Conservation (phyloP, 2,888 invertebrate genomes). For the Spodoptera picta region DNA sequence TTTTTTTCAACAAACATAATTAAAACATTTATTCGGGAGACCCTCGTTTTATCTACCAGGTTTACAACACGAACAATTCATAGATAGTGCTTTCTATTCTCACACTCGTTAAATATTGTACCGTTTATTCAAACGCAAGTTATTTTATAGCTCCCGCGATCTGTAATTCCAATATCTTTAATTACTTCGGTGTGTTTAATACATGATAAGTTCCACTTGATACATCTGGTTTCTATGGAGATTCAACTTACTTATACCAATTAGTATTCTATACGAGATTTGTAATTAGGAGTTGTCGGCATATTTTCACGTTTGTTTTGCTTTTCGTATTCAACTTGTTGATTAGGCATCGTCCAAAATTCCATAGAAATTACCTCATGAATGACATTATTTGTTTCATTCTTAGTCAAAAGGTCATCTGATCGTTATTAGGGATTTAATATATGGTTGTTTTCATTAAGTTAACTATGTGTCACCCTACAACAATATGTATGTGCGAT, state of each 20-base stretch:
- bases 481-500: slow-evolving; percentile 64
- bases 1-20: slow-evolving; percentile 57
- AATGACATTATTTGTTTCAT: slow-evolving; percentile 12
- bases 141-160: slow-evolving; percentile 15
- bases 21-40: slow-evolving; percentile 53
- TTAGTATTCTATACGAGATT: slow-evolving; percentile 44
- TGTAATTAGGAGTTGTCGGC: slow-evolving; percentile 26
- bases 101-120: slow-evolving; percentile 23
- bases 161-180: slow-evolving; percentile 33
- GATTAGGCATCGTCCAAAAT: slow-evolving; percentile 6
- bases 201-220: slow-evolving; percentile 38
- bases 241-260: slow-evolving; percentile 41
- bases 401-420: neutral
- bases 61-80: slow-evolving; percentile 39
- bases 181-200: slow-evolving; percentile 25
- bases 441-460: slow-evolving; percentile 15
- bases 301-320: slow-evolving; percentile 38
- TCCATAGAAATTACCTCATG: slow-evolving; percentile 6
- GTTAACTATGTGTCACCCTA: slow-evolving; percentile 27
- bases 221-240: slow-evolving; percentile 42
- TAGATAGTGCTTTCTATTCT: slow-evolving; percentile 53
- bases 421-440: slow-evolving; percentile 9
- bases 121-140: slow-evolving; percentile 23
- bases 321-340: slow-evolving; percentile 17
- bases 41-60: slow-evolving; percentile 40